A percentile compares a stretch with the other conserved stretches of the same genome.
These are phyloP conservation scores for Chascanopsetta lugubris DNA, from an alignment of 2,113 vertebrate species.

Conservation along the genomic window DNA sequence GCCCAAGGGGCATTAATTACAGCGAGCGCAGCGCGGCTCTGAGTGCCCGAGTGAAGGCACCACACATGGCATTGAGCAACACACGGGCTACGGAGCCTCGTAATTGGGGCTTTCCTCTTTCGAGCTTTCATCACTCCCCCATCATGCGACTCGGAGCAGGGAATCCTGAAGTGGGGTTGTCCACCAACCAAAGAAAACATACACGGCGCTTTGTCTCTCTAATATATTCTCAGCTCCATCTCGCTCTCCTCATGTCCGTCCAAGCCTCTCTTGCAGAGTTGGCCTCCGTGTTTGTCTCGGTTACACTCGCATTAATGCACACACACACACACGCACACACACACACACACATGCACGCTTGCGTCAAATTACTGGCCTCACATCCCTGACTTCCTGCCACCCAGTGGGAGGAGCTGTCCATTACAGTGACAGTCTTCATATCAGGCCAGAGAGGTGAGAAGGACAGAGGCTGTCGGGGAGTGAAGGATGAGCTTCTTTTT, in stretches of 20 bases:
- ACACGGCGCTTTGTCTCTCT: constrained; percentile 4
- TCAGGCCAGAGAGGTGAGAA: constrained; percentile 60
- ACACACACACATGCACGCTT: background rate
- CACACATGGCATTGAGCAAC: constrained; percentile 57
- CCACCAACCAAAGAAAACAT: constrained; percentile 30
- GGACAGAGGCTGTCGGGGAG: constrained; percentile 62
- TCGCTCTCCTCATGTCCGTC: background rate
- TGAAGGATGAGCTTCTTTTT: constrained; percentile 74
- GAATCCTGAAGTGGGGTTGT: constrained; percentile 41
- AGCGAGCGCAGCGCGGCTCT: constrained; percentile 36
- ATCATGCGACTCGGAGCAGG: constrained; percentile 40
- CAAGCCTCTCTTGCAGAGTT: constrained; percentile 8
- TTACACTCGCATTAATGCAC: background rate
- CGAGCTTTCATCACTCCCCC: constrained; percentile 58
- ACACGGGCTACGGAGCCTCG: constrained; percentile 48
- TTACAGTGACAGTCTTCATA: constrained; percentile 63
- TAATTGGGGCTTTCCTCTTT: constrained; percentile 57
- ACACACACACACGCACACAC: background rate
- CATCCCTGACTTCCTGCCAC: constrained; percentile 43
- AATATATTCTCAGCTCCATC: constrained; percentile 3
- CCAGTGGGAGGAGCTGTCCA: constrained; percentile 67
- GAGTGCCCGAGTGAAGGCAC: constrained; percentile 53
- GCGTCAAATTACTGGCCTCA: constrained; percentile 36
- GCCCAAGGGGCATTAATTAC: constrained; percentile 57
- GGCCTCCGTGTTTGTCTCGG: constrained; percentile 12